Evolutionary conservation across 2,888 invertebrate genomes (phyloP).

Genomic region (Stegana nigrithorax): DNA sequence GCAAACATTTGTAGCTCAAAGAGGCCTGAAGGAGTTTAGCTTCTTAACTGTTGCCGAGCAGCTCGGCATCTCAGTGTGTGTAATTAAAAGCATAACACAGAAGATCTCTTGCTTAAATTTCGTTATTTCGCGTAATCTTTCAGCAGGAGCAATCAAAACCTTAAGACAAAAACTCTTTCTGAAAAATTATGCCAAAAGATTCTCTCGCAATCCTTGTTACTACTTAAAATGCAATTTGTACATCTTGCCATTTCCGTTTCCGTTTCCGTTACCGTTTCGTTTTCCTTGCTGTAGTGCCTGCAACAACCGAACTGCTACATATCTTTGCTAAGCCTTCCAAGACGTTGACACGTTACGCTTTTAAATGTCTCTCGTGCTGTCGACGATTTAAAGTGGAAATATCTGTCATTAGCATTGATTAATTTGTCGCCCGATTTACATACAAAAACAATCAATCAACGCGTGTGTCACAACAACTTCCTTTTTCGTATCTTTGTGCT

Average conservation of each 20-base stretch:
- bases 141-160: constrained; percentile 18
- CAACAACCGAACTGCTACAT: constrained; percentile 29
- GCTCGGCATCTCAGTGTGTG: not conserved
- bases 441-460: constrained; percentile 64
- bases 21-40: constrained; percentile 35
- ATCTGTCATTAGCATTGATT: constrained; percentile 70
- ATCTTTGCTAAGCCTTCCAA: constrained; percentile 23
- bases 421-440: constrained; percentile 65
- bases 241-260: constrained; percentile 34
- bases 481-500: constrained; percentile 25
- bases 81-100: not conserved
- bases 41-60: constrained; percentile 27
- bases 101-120: constrained; percentile 46
- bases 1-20: constrained; percentile 27
- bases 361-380: not conserved
- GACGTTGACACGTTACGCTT: too few species aligned
- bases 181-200: constrained; percentile 42
- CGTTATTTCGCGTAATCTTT: constrained; percentile 39
- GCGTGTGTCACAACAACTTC: constrained; percentile 39
- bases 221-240: constrained; percentile 58
- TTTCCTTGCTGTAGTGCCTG: constrained; percentile 21
- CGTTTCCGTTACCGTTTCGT: constrained; percentile 19
- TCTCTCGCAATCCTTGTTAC: constrained; percentile 5
- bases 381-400: constrained; percentile 32
- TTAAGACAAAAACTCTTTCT: constrained; percentile 37